Conservation (phyloP, 2,113 vertebrate species). For the Sceloporus tristichus region DNA sequence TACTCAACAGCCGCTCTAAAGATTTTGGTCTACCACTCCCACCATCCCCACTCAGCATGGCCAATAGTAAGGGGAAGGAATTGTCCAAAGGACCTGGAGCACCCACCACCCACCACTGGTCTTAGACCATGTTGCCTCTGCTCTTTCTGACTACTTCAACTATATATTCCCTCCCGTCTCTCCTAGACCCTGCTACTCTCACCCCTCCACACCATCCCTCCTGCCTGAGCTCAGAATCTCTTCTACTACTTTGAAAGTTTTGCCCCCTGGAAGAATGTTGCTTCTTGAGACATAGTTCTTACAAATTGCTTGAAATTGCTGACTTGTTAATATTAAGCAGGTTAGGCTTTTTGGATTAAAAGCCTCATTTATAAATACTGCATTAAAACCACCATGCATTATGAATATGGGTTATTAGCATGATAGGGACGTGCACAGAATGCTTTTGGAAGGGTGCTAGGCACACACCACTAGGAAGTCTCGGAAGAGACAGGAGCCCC, state of each 20-base stretch:
- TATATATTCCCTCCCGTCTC: no score
- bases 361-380: constrained; percentile 11
- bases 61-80: no score
- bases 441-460: not conserved
- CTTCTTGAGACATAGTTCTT: not conserved
- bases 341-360: not conserved
- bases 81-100: no score
- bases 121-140: no score
- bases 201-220: not conserved
- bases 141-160: no score
- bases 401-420: constrained; percentile 7
- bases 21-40: no score
- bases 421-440: not conserved
- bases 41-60: no score
- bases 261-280: not conserved
- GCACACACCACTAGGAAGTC: not conserved
- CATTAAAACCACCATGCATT: constrained; percentile 26
- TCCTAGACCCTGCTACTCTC: no score
- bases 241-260: not conserved
- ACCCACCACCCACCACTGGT: no score
- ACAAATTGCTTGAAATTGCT: not conserved
- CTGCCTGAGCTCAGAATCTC: not conserved
- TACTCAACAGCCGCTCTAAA: no score
- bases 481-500: not conserved
- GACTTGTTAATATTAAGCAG: constrained; percentile 11